Evolutionary conservation across 2,797 vertebrate genomes (phyloP).

Genomic region (Aldrovandia affinis): DNA sequence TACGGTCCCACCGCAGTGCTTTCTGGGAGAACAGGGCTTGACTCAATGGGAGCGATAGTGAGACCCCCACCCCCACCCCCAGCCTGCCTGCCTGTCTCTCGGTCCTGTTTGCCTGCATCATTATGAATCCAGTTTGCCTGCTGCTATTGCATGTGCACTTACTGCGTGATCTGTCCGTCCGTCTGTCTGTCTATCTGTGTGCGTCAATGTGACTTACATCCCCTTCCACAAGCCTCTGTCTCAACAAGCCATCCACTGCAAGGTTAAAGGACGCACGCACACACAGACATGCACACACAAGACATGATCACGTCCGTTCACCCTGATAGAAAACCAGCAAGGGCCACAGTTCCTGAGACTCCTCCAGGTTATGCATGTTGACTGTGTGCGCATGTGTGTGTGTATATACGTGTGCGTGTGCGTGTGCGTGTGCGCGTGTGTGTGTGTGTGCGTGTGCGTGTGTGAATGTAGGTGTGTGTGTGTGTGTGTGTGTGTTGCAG

Average conservation of each 20-base stretch:
- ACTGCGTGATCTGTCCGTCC: slow-evolving; percentile 25
- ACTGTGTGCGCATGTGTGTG: neutral
- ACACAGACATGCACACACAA: neutral
- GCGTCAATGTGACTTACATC: slow-evolving; percentile 7
- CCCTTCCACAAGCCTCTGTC: neutral
- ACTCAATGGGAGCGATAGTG: slow-evolving; percentile 3
- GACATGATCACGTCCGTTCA: neutral
- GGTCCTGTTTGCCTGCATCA: slow-evolving; percentile 8
- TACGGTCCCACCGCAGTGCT: neutral
- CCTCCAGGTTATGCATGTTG: neutral
- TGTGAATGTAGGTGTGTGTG: slow-evolving; percentile 24
- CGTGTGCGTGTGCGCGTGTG: slow-evolving; percentile 18
- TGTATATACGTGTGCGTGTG: slow-evolving; percentile 46
- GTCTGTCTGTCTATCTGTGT: slow-evolving; percentile 28
- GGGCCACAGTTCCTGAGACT: neutral
- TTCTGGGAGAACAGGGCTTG: slow-evolving; percentile 1
- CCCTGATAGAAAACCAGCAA: too few relatives aligned
- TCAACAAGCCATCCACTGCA: slow-evolving; percentile 17
- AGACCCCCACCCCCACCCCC: neutral
- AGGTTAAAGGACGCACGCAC: neutral
- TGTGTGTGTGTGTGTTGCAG: neutral
- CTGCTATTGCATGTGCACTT: slow-evolving; percentile 31
- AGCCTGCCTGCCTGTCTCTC: slow-evolving; percentile 13
- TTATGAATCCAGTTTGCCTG: slow-evolving; percentile 4
- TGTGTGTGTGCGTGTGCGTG: slow-evolving; percentile 31